A percentile compares a stretch with the other conserved stretches of the same genome.
Conservation (phyloP, 30 jellyfish, hydroid and myxozoan genomes). For the Hydractinia symbiolongicarpus region DNA sequence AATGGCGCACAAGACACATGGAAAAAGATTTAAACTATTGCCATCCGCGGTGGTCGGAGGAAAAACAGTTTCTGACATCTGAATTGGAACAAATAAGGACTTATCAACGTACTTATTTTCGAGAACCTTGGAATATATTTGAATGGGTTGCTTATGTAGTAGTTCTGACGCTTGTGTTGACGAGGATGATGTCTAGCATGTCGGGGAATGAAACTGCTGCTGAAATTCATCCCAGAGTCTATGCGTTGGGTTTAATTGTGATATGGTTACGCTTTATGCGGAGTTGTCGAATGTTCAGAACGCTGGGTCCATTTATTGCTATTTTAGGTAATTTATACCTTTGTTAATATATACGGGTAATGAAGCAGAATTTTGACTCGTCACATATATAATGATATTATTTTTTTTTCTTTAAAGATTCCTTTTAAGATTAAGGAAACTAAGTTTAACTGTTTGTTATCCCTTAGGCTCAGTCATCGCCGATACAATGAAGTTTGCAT, state of each 20-base stretch:
- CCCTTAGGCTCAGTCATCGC: slow-evolving; percentile 76
- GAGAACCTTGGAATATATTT: slow-evolving; percentile 81
- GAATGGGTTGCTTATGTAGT: slow-evolving; percentile 78
- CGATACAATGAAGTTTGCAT: slow-evolving; percentile 80
- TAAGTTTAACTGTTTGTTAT: background rate
- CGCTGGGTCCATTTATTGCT: slow-evolving; percentile 97
- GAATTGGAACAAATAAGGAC: slow-evolving; percentile 64
- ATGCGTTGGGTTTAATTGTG: slow-evolving; percentile 63
- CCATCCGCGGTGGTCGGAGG: slow-evolving; percentile 97
- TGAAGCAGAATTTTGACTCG: too few relatives aligned
- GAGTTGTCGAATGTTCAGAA: slow-evolving; percentile 80
- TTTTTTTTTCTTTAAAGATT: too few relatives aligned
- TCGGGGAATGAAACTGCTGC: slow-evolving; percentile 19
- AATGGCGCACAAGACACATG: slow-evolving; percentile 95
- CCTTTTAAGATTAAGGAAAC: too few relatives aligned
- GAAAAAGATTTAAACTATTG: slow-evolving; percentile 83
- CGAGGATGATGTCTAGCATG: slow-evolving; percentile 50
- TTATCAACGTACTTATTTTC: slow-evolving; percentile 40
- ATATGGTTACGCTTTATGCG: slow-evolving; percentile 92
- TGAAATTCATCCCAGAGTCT: slow-evolving; percentile 49
- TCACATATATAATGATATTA: too few relatives aligned
- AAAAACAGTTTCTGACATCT: slow-evolving; percentile 52
- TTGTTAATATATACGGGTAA: background rate
- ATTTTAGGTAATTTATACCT: slow-evolving; percentile 17
- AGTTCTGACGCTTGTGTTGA: slow-evolving; percentile 37